A percentile compares a stretch with the other conserved stretches of the same genome.
phyloP scores from a whole-genome alignment of 1,140 invertebrate species.

The Achatina immaculata region DNA sequence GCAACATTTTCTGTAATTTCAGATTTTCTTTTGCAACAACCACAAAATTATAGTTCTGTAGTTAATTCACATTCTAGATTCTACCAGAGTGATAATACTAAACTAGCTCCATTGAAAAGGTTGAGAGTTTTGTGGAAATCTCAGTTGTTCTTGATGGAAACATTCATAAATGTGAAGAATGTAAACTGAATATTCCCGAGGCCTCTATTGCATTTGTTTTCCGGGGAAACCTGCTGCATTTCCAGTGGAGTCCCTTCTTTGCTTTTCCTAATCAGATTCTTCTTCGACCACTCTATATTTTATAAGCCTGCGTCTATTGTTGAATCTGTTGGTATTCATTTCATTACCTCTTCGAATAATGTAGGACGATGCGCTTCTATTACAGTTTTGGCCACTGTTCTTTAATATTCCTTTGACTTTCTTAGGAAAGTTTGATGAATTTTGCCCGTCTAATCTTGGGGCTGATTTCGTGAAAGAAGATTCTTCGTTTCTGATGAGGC shows the following conservation, averaged over 20 bases:
- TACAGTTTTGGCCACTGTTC: neutral
- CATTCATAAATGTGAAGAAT: neutral
- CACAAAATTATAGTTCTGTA: too few relatives aligned
- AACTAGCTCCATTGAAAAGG: neutral
- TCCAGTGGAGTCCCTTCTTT: too few relatives aligned
- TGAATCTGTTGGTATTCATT: neutral
- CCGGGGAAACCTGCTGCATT: too few relatives aligned
- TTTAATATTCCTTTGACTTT: slow-evolving; percentile 4
- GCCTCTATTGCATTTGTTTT: neutral
- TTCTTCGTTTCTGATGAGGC: neutral
- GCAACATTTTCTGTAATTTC: too few relatives aligned
- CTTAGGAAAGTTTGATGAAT: neutral
- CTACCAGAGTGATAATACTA: neutral
- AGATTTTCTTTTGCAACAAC: too few relatives aligned
- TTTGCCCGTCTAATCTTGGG: neutral
- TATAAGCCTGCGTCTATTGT: neutral
- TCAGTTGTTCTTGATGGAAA: neutral
- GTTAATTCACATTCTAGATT: too few relatives aligned
- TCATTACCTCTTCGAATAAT: neutral
- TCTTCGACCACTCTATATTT: neutral
- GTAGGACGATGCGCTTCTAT: neutral
- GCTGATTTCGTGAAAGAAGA: neutral
- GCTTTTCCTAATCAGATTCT: neutral
- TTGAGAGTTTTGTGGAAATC: neutral
- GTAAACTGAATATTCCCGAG: too few relatives aligned